Percentiles rank a stretch among this genome's conserved stretches.
Conservation (phyloP, 92 coral and sea anemone genomes). For the Plumapathes pennacea region DNA sequence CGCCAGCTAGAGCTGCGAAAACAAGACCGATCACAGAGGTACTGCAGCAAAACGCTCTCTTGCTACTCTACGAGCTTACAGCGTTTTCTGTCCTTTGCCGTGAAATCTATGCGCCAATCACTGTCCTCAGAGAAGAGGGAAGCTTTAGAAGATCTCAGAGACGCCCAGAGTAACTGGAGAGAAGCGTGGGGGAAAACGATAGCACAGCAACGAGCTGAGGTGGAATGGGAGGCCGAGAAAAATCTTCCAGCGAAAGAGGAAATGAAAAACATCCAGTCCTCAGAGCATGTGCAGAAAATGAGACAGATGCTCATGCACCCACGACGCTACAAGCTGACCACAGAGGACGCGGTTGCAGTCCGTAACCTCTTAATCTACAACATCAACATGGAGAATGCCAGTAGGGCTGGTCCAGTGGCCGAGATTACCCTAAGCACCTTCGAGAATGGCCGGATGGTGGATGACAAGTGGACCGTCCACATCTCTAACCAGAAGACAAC, state of each 20-base stretch:
- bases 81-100: constrained; percentile 13
- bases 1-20: constrained; percentile 5
- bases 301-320: constrained; percentile 10
- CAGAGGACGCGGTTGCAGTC: constrained; percentile 10
- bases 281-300: constrained; percentile 1
- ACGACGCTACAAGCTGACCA: constrained; percentile 6
- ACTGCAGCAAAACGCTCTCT: constrained; percentile 10
- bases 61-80: constrained; percentile 11
- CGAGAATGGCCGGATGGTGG: constrained; percentile 6
- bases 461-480: constrained; percentile 15
- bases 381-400: constrained; percentile 3
- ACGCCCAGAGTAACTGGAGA: constrained; percentile 10
- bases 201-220: constrained; percentile 18
- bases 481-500: constrained; percentile 19
- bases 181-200: constrained; percentile 19
- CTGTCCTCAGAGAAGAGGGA: constrained; percentile 24
- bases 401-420: constrained; percentile 10
- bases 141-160: constrained; percentile 17
- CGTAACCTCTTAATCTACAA: constrained; percentile 9
- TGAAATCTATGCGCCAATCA: constrained; percentile 1
- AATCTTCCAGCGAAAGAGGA: constrained; percentile 1
- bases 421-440: constrained; percentile 12
- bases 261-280: not conserved
- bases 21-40: constrained; percentile 11
- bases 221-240: constrained; percentile 10